A percentile compares a stretch with the other conserved stretches of the same genome.
Evolutionary conservation across 2,888 invertebrate species (phyloP).

Genomic region (Tinea pellionella): DNA sequence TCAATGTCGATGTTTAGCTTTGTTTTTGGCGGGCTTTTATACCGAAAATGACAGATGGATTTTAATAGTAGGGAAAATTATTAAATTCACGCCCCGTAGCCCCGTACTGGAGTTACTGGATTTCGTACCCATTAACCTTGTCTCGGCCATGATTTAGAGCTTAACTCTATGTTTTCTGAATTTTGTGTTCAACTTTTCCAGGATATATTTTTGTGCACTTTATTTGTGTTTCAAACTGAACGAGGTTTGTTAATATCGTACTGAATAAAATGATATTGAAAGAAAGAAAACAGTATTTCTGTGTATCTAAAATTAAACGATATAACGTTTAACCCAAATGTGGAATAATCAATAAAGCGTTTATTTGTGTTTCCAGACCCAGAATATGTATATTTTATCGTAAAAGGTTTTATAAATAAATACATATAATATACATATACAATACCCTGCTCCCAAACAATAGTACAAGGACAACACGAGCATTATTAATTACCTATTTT

Average conservation of each 20-base stretch:
- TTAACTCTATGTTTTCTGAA: conserved; percentile 51
- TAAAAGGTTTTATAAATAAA: too few relatives aligned
- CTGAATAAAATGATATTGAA: too few relatives aligned
- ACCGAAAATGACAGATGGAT: conserved; percentile 9
- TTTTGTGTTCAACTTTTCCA: background rate
- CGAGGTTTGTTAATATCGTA: background rate
- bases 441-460: too few relatives aligned
- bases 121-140: conserved; percentile 65
- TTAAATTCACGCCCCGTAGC: conserved; percentile 42
- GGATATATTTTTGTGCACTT: background rate
- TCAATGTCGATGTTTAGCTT: background rate
- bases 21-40: background rate
- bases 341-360: too few relatives aligned
- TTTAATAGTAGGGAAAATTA: conserved; percentile 12
- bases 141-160: conserved; percentile 59
- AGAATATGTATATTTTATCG: too few relatives aligned
- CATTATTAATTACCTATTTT: too few relatives aligned
- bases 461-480: too few relatives aligned
- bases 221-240: background rate
- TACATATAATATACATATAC: too few relatives aligned
- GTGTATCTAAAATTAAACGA: too few relatives aligned
- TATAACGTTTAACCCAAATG: too few relatives aligned
- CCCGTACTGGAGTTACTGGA: conserved; percentile 44
- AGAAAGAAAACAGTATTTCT: too few relatives aligned
- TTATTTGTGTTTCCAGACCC: too few relatives aligned